Evolutionary conservation across 2,113 vertebrate species (phyloP).

Genomic region (Eonycteris spelaea): DNA sequence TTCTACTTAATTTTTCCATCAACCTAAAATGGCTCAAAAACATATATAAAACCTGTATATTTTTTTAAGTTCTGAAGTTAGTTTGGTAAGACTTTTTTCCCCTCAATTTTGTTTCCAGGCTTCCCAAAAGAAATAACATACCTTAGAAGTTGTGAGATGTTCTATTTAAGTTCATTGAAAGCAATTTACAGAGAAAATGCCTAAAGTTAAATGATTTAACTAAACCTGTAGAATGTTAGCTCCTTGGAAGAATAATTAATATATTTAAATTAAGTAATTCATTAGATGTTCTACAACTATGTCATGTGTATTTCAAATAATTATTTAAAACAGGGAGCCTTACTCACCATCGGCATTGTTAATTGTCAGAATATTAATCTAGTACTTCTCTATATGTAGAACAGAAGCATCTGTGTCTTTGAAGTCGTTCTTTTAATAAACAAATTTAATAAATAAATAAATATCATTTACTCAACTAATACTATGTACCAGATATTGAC

Average conservation of each 20-base stretch:
- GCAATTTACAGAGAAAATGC: neutral
- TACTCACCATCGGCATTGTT: neutral
- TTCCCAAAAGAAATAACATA: neutral
- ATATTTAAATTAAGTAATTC: neutral
- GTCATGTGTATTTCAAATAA: neutral
- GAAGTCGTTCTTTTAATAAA: neutral
- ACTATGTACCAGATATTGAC: neutral
- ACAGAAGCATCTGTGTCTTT: neutral
- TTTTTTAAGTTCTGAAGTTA: neutral
- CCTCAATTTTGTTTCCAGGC: neutral
- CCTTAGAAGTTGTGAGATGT: neutral
- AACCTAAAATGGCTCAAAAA: neutral
- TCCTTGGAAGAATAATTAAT: neutral
- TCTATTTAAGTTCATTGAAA: neutral
- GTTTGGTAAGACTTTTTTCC: neutral
- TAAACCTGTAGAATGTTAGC: neutral
- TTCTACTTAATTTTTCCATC: neutral
- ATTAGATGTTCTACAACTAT: neutral
- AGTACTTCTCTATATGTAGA: neutral
- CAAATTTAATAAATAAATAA: too few relatives aligned
- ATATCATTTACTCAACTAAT: neutral
- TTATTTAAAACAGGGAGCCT: neutral
- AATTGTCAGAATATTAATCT: neutral
- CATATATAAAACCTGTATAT: neutral
- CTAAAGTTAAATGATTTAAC: neutral